Evolutionary conservation across 1,140 invertebrate species (phyloP), one percentile per base, ranked within the genome.

Genomic region (Onthophagus taurus): DNA sequence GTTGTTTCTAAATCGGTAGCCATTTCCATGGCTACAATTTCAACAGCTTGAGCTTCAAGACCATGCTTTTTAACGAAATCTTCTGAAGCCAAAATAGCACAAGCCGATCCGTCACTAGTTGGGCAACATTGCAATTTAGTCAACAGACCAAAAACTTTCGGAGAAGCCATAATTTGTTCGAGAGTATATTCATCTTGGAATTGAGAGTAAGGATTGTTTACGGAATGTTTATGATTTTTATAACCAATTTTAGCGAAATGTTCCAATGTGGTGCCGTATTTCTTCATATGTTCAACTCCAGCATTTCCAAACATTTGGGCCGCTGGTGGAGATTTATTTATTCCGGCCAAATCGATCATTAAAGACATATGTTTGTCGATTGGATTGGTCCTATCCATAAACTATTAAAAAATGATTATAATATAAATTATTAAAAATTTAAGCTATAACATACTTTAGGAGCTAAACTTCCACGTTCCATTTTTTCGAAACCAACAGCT

Each of bases 221-320:
- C 74, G 1, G 93, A 97, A 72, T 98, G 94, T 52, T 89, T 81
- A 65, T 98, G 94, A 68, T 99, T 98, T 64, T 99, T 99, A 50
- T 83, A 85, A 1, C 94, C 95, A 59, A 98, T 93, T 72, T 97
- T 98, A 1, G 92, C 95, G 64, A 98, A 85, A 63, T 97, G 93
- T 42, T 90, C 78, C 16, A 82, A 75, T 51, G 80, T 94, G 0
- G 91, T 94, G 17, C 92, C 93, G 68, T 96, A 96, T 67, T 92
- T 95, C 57, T 90, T 78, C 91, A 98, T 97, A 59, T 99, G 93
- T 57, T 99, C 95, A 34, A 82, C 69, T 6, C 86, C 95, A 48
- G 95, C 95, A 68, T 96, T 95, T 8, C 90, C 93, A 72, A 98
- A 98, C 66, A 97, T 74, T 66, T 98, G 95, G 5, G 91, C 83